Evolutionary conservation across 2,888 invertebrate species (phyloP).

Genomic region (Drosophila lutescens): DNA sequence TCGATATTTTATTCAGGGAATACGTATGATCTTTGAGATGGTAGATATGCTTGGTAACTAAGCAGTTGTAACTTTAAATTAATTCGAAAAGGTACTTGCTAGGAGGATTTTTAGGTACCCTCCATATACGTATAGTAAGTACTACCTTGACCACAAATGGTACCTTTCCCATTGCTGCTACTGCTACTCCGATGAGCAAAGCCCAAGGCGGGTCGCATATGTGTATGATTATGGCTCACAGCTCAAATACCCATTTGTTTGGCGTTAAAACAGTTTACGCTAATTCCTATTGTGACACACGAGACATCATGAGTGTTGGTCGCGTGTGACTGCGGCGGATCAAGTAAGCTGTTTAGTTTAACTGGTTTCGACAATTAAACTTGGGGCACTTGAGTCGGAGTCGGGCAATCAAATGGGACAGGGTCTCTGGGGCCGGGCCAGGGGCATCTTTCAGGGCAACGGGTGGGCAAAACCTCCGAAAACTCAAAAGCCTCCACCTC

Average conservation of each 20-base stretch:
- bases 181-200: conserved; percentile 43
- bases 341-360: conserved; percentile 59
- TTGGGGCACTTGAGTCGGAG: conserved; percentile 34
- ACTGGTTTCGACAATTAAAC: conserved; percentile 73
- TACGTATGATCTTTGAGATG: not conserved
- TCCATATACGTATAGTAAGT: not conserved
- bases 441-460: conserved; percentile 53
- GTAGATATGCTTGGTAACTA: no score
- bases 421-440: conserved; percentile 56
- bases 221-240: conserved; percentile 24
- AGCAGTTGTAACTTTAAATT: no score
- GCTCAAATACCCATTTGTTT: conserved; percentile 38
- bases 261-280: conserved; percentile 78
- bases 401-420: conserved; percentile 60
- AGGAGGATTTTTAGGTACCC: not conserved
- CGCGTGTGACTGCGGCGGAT: conserved; percentile 22
- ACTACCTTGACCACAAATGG: conserved; percentile 1
- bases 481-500: conserved; percentile 16
- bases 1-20: not conserved
- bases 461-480: not conserved
- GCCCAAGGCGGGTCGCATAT: conserved; percentile 28
- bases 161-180: not conserved
- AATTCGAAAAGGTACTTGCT: no score
- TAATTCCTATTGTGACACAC: conserved; percentile 76
- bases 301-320: conserved; percentile 43